phyloP scores from a whole-genome alignment of 2,888 invertebrate species.

The Pammene fasciana region DNA sequence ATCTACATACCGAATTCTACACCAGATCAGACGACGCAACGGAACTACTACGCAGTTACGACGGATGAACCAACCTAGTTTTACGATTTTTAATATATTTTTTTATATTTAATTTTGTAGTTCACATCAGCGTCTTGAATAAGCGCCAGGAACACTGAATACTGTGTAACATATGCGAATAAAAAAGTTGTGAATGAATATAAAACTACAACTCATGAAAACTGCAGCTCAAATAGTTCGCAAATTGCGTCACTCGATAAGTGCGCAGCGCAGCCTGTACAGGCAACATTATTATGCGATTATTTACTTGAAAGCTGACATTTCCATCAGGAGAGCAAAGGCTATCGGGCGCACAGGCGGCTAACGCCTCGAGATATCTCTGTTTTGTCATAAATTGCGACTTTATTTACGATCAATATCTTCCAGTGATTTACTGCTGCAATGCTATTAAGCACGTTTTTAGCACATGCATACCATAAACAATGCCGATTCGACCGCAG shows the following conservation, averaged over 20 bases:
- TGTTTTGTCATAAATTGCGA: slow-evolving; percentile 73
- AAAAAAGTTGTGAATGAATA: slow-evolving; percentile 1
- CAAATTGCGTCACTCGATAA: slow-evolving; percentile 28
- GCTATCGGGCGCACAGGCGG: slow-evolving; percentile 54
- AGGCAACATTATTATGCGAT: slow-evolving; percentile 54
- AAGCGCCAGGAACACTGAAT: too few relatives aligned
- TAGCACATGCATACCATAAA: slow-evolving; percentile 50
- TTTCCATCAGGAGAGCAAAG: slow-evolving; percentile 65
- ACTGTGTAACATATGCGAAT: neutral
- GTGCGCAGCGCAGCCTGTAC: slow-evolving; percentile 14
- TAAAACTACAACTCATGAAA: slow-evolving; percentile 8
- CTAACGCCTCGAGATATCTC: slow-evolving; percentile 61
- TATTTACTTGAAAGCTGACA: slow-evolving; percentile 60
- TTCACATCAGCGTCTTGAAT: neutral
- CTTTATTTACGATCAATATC: slow-evolving; percentile 77
- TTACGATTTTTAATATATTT: too few relatives aligned
- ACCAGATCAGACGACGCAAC: too few relatives aligned
- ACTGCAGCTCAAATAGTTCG: neutral
- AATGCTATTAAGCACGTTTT: slow-evolving; percentile 65
- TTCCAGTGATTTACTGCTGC: slow-evolving; percentile 69
- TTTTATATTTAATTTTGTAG: too few relatives aligned
- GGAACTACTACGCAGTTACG: too few relatives aligned
- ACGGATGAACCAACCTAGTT: too few relatives aligned
- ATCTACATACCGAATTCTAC: too few relatives aligned
- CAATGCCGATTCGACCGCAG: slow-evolving; percentile 25